Evolutionary conservation across 1,140 invertebrate genomes (phyloP).

Genomic region (Capitella teleta): DNA sequence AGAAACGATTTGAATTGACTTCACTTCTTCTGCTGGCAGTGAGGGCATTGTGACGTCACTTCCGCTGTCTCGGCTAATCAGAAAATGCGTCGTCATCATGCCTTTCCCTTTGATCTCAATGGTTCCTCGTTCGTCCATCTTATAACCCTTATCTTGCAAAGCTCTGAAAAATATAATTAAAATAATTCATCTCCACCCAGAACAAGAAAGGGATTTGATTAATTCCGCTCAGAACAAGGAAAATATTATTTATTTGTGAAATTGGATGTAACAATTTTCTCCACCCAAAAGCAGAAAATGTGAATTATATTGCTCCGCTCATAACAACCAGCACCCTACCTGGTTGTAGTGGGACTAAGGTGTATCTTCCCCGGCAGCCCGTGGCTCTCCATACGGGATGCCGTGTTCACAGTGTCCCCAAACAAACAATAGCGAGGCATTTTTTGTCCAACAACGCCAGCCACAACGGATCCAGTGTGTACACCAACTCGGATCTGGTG

Average conservation of each 20-base stretch:
- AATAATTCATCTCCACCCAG: no score
- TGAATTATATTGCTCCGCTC: not conserved
- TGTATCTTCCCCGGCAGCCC: not conserved
- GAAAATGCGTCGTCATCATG: constrained; percentile 4
- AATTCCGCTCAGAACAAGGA: no score
- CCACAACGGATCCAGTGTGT: not conserved
- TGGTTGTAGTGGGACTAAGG: not conserved
- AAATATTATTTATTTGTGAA: no score
- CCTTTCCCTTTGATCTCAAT: constrained; percentile 5
- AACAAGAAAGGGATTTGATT: no score
- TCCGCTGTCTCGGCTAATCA: no score
- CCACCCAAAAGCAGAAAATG: no score
- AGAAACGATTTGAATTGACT: no score
- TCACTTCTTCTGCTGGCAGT: no score
- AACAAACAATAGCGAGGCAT: not conserved
- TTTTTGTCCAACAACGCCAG: not conserved
- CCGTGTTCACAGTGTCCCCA: not conserved
- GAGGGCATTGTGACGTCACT: no score
- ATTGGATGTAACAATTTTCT: no score
- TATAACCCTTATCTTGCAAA: not conserved
- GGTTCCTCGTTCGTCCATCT: constrained; percentile 5
- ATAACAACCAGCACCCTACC: not conserved
- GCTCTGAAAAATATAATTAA: no score
- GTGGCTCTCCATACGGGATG: constrained; percentile 4
- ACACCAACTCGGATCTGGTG: not conserved